Evolutionary conservation across 1,140 invertebrate genomes (phyloP).

Genomic region (Drosophila arawakana): DNA sequence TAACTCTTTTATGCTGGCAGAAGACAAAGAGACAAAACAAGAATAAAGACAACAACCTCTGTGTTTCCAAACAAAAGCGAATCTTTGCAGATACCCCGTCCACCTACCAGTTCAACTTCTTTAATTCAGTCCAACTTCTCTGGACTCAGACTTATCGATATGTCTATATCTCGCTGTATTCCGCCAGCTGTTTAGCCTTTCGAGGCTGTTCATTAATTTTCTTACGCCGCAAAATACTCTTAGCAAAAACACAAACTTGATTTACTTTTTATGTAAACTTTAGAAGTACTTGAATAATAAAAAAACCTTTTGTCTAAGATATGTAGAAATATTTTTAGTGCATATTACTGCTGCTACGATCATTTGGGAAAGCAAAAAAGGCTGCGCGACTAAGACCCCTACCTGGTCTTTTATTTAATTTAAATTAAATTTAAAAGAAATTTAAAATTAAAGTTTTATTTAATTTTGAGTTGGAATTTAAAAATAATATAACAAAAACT

Average conservation of each 20-base stretch:
- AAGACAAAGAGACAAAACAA: not conserved
- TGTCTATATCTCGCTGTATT: constrained; percentile 13
- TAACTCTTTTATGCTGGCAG: constrained; percentile 14
- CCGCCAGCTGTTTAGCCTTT: constrained; percentile 11
- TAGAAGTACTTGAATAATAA: too few species aligned
- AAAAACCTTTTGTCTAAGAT: too few species aligned
- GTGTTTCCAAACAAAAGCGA: constrained; percentile 54
- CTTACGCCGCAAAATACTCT: not conserved
- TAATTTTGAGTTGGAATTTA: too few species aligned
- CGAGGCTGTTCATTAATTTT: constrained; percentile 8
- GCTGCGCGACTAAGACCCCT: too few species aligned
- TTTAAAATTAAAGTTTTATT: too few species aligned
- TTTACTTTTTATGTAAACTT: not conserved
- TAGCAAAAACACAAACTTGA: not conserved
- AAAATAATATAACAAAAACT: too few species aligned
- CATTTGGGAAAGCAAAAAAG: too few species aligned
- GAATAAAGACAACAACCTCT: constrained; percentile 29
- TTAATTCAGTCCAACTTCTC: not conserved
- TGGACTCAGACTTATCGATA: constrained; percentile 28
- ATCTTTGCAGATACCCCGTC: constrained; percentile 36
- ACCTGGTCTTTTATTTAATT: too few species aligned
- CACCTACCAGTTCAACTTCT: not conserved
- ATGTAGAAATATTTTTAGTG: too few species aligned
- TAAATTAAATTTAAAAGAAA: too few species aligned
- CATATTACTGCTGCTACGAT: too few species aligned